phyloP scores from a whole-genome alignment of 1,140 invertebrate species.

The Oryctes rhinoceros region DNA sequence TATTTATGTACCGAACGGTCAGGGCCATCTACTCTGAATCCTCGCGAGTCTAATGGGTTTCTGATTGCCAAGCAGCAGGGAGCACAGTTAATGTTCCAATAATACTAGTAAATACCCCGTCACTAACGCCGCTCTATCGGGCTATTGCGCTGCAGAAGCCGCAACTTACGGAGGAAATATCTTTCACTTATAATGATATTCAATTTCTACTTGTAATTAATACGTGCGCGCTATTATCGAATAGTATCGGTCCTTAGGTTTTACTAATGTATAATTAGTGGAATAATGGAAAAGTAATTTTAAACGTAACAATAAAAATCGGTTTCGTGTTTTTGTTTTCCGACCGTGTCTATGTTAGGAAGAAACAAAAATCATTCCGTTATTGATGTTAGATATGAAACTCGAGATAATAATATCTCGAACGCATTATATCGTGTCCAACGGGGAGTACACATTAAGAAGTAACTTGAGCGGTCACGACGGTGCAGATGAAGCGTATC shows the following conservation, averaged over 20 bases:
- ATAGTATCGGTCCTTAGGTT: constrained; percentile 20
- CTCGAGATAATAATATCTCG: constrained; percentile 22
- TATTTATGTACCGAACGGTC: constrained; percentile 43
- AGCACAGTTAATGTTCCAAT: constrained; percentile 48
- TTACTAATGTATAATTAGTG: constrained; percentile 23
- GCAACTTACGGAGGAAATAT: constrained; percentile 32
- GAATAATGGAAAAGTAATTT: constrained; percentile 31
- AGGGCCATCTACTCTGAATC: constrained; percentile 50
- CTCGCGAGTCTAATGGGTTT: constrained; percentile 52
- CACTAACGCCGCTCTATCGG: constrained; percentile 38
- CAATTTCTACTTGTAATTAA: constrained; percentile 41
- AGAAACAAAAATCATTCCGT: constrained; percentile 9
- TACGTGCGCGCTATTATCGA: constrained; percentile 14
- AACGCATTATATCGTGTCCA: background rate
- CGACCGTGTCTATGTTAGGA: background rate
- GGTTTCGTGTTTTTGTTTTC: constrained; percentile 5
- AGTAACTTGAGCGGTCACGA: constrained; percentile 21
- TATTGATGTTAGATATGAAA: constrained; percentile 29
- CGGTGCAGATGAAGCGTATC: constrained; percentile 27
- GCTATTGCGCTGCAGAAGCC: constrained; percentile 33
- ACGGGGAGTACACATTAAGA: background rate
- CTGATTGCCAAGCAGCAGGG: constrained; percentile 53
- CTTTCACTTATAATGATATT: constrained; percentile 41
- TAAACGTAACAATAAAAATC: constrained; percentile 22
- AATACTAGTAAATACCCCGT: constrained; percentile 45